Evolutionary conservation across 2,888 invertebrate species (phyloP).

Genomic region (Amphipyra tragopoginis): DNA sequence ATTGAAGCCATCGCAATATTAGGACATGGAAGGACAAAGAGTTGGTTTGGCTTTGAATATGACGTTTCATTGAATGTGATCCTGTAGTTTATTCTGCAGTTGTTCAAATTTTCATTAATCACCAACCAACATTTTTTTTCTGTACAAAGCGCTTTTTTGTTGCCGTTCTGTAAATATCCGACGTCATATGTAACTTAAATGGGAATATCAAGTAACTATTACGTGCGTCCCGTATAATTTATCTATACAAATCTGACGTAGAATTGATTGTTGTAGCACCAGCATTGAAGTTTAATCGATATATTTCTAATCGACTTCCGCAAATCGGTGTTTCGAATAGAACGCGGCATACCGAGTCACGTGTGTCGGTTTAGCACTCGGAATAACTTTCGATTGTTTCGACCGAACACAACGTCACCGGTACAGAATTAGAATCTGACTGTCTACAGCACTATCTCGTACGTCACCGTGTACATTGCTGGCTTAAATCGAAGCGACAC

Average conservation of each 20-base stretch:
- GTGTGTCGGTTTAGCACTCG: slow-evolving; percentile 81
- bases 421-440: slow-evolving; percentile 82
- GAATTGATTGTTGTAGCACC: neutral
- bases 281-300: slow-evolving; percentile 38
- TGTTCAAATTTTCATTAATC: no score
- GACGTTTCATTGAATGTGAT: no score
- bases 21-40: no score
- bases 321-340: slow-evolving; percentile 73
- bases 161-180: no score
- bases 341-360: slow-evolving; percentile 81
- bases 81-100: no score
- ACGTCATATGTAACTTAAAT: neutral
- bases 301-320: slow-evolving; percentile 70
- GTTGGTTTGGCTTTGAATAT: no score
- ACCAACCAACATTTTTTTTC: no score
- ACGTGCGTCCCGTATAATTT: neutral
- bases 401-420: slow-evolving; percentile 79
- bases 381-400: slow-evolving; percentile 88
- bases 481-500: slow-evolving; percentile 45
- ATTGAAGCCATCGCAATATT: no score
- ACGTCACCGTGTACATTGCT: slow-evolving; percentile 66
- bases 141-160: no score
- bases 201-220: neutral
- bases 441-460: slow-evolving; percentile 73
- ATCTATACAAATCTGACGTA: neutral